These are phyloP conservation scores for Oxyteleia sp. DNA, from an alignment of 2,888 invertebrate species.

Conservation along the genomic window DNA sequence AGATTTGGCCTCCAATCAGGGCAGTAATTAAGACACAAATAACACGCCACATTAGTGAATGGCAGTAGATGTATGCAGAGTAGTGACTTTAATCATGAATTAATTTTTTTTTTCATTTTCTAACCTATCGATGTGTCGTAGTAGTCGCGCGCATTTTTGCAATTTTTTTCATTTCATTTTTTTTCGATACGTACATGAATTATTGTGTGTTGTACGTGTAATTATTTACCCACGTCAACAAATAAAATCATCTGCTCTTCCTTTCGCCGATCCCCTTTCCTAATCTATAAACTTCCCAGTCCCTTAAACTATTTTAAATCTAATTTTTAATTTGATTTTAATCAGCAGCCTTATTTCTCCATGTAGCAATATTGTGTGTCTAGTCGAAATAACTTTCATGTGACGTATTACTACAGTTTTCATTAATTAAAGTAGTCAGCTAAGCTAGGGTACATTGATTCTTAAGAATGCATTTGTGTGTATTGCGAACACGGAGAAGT, in stretches of 20 bases:
- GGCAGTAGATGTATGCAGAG: constrained; percentile 77
- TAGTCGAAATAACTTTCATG: background rate
- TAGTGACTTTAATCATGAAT: constrained; percentile 72
- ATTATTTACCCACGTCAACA: constrained; percentile 29
- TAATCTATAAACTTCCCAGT: no score
- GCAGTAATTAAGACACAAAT: constrained; percentile 50
- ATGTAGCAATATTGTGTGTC: constrained; percentile 57
- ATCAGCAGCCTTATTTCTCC: constrained; percentile 70
- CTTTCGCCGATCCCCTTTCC: constrained; percentile 58
- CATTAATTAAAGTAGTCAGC: constrained; percentile 14
- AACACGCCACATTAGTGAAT: constrained; percentile 76
- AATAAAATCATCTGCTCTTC: constrained; percentile 39
- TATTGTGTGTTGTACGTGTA: constrained; percentile 61
- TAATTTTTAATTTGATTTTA: constrained; percentile 68
- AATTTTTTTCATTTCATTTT: constrained; percentile 47
- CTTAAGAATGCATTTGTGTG: constrained; percentile 52
- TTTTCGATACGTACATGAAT: constrained; percentile 55
- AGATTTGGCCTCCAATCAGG: constrained; percentile 57
- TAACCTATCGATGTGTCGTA: constrained; percentile 75
- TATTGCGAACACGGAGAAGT: constrained; percentile 75
- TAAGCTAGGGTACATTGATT: constrained; percentile 4
- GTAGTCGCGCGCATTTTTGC: constrained; percentile 70
- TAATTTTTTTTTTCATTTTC: constrained; percentile 71
- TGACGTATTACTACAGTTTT: constrained; percentile 6
- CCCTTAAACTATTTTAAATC: constrained; percentile 53